Evolutionary conservation across 2,888 invertebrate species (phyloP).

Genomic region (Tromatobia lineatoria): DNA sequence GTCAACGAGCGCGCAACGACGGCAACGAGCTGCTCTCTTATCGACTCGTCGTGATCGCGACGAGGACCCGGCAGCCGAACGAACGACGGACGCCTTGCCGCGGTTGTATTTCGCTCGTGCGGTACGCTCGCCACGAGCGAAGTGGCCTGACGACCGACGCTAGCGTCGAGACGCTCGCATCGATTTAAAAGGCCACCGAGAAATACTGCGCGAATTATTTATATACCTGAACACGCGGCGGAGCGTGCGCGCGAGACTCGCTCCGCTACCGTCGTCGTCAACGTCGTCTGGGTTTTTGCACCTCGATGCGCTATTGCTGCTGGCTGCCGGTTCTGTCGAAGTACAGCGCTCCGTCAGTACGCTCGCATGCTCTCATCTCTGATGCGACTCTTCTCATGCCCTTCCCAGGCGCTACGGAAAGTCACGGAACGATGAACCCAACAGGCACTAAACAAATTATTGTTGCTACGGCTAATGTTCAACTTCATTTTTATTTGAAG

Average conservation of each 20-base stretch:
- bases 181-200: slow-evolving; percentile 74
- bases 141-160: slow-evolving; percentile 43
- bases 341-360: neutral
- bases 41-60: slow-evolving; percentile 50
- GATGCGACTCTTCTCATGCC: neutral
- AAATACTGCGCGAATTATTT: slow-evolving; percentile 70
- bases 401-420: neutral
- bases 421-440: too few species aligned
- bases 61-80: slow-evolving; percentile 49
- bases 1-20: slow-evolving; percentile 32
- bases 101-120: neutral
- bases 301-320: neutral
- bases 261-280: slow-evolving; percentile 6
- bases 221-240: slow-evolving; percentile 52
- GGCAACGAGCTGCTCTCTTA: slow-evolving; percentile 55
- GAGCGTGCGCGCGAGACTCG: slow-evolving; percentile 42
- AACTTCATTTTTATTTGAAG: neutral
- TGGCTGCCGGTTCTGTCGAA: neutral
- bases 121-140: slow-evolving; percentile 9
- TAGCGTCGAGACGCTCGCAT: slow-evolving; percentile 76
- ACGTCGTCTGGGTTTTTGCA: slow-evolving; percentile 37
- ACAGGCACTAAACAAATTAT: neutral
- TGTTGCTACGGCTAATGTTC: neutral
- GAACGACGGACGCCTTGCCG: slow-evolving; percentile 13
- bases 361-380: neutral